Evolutionary conservation across 1,140 invertebrate genomes (phyloP).

Genomic region (Euwallacea similis): DNA sequence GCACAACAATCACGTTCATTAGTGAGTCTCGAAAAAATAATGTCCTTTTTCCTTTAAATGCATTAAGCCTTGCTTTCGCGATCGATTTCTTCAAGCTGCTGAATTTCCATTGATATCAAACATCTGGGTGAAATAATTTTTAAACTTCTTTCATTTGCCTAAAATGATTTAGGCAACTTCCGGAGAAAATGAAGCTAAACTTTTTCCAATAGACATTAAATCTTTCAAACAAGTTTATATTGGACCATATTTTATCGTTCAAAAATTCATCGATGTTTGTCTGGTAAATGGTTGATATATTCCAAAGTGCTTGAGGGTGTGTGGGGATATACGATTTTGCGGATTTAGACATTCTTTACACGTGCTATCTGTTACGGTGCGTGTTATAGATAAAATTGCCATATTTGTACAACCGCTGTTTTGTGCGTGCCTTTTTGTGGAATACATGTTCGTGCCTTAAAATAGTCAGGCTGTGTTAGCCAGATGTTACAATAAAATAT

Average conservation of each 20-base stretch:
- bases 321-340: too few relatives aligned
- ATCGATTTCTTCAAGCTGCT: not conserved
- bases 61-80: conserved; percentile 10
- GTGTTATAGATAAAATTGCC: conserved; percentile 6
- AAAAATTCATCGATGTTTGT: too few relatives aligned
- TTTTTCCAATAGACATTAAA: conserved; percentile 2
- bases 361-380: not conserved
- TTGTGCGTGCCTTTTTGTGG: conserved; percentile 3
- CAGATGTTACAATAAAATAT: too few relatives aligned
- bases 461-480: too few relatives aligned
- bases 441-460: too few relatives aligned
- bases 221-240: not conserved
- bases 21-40: conserved; percentile 5
- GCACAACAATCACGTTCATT: conserved; percentile 20
- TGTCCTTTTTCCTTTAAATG: conserved; percentile 12
- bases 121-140: conserved; percentile 8
- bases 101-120: conserved; percentile 4
- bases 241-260: too few relatives aligned
- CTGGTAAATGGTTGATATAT: too few relatives aligned
- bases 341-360: too few relatives aligned
- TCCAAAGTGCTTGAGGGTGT: too few relatives aligned
- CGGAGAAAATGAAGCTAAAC: not conserved
- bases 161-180: conserved; percentile 3
- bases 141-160: conserved; percentile 12
- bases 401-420: not conserved